These are phyloP conservation scores for Eupithecia subfuscata DNA, from an alignment of 2,888 invertebrate genomes.

Conservation along the genomic window DNA sequence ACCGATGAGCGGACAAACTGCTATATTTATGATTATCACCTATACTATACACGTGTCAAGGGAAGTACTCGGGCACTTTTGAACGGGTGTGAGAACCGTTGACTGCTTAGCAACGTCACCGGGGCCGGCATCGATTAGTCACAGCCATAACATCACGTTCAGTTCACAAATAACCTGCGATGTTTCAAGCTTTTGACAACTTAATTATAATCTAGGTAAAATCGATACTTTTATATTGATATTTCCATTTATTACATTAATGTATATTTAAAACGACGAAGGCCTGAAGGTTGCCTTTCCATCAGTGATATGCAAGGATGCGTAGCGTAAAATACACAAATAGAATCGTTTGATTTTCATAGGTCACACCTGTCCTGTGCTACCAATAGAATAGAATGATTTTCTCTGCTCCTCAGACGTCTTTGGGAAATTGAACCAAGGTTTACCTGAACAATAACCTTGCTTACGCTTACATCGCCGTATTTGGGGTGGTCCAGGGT, in stretches of 20 bases:
- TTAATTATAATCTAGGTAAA: background rate
- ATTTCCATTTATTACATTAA: background rate
- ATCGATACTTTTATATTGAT: background rate
- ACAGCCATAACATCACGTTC: constrained; percentile 8
- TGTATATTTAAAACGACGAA: background rate
- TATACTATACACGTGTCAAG: constrained; percentile 40
- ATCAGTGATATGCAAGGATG: background rate
- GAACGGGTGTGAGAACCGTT: constrained; percentile 17
- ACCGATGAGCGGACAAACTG: constrained; percentile 46
- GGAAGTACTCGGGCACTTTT: constrained; percentile 32
- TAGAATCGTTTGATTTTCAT: background rate
- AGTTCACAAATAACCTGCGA: constrained; percentile 16
- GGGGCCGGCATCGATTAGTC: constrained; percentile 18
- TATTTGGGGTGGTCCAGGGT: constrained; percentile 3
- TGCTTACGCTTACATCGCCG: background rate
- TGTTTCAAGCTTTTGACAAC: constrained; percentile 12
- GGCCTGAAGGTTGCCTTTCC: background rate
- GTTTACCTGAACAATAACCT: background rate
- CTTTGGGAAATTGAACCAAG: background rate
- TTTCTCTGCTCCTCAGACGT: background rate
- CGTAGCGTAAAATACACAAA: background rate
- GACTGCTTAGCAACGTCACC: constrained; percentile 24
- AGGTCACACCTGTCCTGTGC: background rate
- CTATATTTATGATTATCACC: constrained; percentile 49
- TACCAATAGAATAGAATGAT: background rate